phyloP scores from a whole-genome alignment of 2,888 invertebrate species.

The Pachydiplax longipennis region DNA sequence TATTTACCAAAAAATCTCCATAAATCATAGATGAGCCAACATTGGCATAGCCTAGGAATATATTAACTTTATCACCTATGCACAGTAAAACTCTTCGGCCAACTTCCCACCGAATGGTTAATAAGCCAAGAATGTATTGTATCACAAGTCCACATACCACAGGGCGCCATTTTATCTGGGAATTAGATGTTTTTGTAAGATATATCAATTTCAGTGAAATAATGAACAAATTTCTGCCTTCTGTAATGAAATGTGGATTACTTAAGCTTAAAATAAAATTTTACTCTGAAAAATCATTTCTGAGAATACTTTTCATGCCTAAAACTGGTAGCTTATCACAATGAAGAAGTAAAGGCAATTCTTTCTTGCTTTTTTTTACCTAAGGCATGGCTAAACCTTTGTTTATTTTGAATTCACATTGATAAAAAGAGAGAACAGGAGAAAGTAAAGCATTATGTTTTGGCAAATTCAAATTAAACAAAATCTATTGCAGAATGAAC shows the following conservation, averaged over 20 bases:
- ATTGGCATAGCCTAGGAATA: slow-evolving; percentile 80
- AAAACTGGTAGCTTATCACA: too few species aligned
- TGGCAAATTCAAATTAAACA: background rate
- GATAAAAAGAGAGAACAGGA: too few species aligned
- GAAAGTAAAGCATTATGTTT: background rate
- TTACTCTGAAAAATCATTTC: background rate
- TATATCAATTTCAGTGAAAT: background rate
- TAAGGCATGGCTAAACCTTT: too few species aligned
- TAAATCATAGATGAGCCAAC: slow-evolving; percentile 87
- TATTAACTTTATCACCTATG: slow-evolving; percentile 73
- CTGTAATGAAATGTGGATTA: background rate
- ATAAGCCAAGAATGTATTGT: slow-evolving; percentile 84
- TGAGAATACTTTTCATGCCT: background rate
- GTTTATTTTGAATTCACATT: too few species aligned
- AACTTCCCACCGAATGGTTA: slow-evolving; percentile 84
- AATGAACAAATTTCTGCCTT: background rate
- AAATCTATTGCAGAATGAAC: too few species aligned
- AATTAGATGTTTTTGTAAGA: slow-evolving; percentile 48
- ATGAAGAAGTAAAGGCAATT: background rate
- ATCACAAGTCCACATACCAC: slow-evolving; percentile 80
- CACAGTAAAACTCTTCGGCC: slow-evolving; percentile 77
- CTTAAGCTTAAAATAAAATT: background rate
- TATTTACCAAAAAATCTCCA: slow-evolving; percentile 70
- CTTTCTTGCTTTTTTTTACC: too few species aligned
- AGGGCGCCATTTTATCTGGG: slow-evolving; percentile 78